Evolutionary conservation across 2,888 invertebrate genomes (phyloP).

Genomic region (Nemurella pictetii): DNA sequence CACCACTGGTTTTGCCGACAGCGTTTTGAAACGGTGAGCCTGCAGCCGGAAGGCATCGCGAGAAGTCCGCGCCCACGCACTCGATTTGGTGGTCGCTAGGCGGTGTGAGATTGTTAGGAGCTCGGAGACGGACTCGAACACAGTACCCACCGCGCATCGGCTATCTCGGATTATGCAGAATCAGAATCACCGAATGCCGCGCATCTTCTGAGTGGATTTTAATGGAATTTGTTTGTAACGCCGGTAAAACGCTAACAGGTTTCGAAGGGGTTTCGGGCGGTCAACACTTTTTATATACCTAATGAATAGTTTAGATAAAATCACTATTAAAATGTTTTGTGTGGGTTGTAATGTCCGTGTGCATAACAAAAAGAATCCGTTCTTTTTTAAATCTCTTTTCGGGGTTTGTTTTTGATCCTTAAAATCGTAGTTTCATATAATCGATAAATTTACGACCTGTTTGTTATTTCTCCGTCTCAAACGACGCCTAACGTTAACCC

Average conservation of each 20-base stretch:
- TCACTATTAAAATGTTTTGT: neutral
- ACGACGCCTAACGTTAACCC: constrained; percentile 9
- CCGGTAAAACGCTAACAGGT: neutral
- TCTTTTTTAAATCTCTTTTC: neutral
- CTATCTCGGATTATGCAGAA: constrained; percentile 19
- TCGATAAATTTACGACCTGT: constrained; percentile 23
- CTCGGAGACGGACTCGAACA: too few species aligned
- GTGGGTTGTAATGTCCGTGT: constrained; percentile 11
- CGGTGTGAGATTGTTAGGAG: too few species aligned
- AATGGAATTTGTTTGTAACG: constrained; percentile 27
- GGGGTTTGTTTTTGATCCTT: neutral
- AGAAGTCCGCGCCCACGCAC: too few species aligned
- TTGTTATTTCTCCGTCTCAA: neutral
- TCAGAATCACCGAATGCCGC: neutral
- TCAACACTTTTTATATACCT: neutral
- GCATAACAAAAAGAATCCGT: neutral
- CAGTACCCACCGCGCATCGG: too few species aligned
- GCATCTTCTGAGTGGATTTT: neutral
- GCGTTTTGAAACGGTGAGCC: too few species aligned
- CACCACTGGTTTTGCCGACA: too few species aligned
- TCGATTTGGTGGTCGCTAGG: too few species aligned
- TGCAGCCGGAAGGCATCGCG: too few species aligned
- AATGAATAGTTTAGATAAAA: constrained; percentile 16
- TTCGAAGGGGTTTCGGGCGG: neutral
- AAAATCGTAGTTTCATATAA: constrained; percentile 13